Conservation (phyloP, 2,797 vertebrate species). For the Anas bernieri region DNA sequence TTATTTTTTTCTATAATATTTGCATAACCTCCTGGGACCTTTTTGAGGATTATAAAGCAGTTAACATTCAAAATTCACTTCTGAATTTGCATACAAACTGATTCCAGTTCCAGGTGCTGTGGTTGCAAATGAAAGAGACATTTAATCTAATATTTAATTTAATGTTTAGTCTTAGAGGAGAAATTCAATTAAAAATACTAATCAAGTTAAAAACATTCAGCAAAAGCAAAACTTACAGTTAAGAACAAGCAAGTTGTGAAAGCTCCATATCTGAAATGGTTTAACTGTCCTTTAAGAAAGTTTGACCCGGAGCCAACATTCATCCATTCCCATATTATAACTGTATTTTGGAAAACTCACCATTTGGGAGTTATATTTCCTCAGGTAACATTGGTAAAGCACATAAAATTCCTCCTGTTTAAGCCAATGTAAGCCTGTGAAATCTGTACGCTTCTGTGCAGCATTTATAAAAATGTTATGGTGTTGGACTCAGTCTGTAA, state of each 20-base stretch:
- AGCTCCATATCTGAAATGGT: neutral
- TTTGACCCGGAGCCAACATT: neutral
- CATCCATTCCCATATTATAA: neutral
- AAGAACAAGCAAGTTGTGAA: neutral
- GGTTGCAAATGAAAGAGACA: neutral
- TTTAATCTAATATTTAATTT: neutral
- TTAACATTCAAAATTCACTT: neutral
- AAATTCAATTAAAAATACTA: neutral
- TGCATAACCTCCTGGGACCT: neutral
- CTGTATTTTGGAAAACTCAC: neutral
- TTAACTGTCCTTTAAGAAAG: neutral
- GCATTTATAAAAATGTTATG: neutral
- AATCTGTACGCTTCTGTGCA: neutral
- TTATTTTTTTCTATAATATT: neutral
- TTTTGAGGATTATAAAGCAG: neutral
- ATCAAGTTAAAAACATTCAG: neutral
- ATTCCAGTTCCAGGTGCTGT: neutral
- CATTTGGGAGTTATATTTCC: conserved; percentile 49
- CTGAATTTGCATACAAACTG: neutral
- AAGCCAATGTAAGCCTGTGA: conserved; percentile 58
- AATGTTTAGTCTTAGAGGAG: neutral
- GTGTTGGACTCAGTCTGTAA: neutral
- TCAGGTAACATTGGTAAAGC: conserved; percentile 24
- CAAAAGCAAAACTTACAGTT: neutral
- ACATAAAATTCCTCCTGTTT: neutral